phyloP scores from a whole-genome alignment of 2,113 vertebrate species.

The Redunca redunca region DNA sequence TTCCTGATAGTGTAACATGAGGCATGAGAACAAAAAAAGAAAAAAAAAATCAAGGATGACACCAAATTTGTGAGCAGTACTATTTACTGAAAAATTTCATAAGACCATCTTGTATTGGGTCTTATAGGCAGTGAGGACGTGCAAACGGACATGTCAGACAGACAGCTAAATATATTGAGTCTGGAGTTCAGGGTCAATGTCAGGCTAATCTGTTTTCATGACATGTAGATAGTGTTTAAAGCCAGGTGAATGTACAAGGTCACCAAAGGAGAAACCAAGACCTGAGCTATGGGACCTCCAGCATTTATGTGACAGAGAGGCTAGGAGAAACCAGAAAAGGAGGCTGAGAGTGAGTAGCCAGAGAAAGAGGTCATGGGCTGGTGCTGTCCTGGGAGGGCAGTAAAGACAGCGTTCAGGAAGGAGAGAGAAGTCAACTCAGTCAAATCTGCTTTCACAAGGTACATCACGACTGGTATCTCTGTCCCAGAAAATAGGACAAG shows the following conservation, averaged over 20 bases:
- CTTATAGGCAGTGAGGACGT: not conserved
- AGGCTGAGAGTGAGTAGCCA: not conserved
- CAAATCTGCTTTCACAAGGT: not conserved
- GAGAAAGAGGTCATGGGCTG: not conserved
- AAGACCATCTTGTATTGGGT: not conserved
- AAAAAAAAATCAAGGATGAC: not conserved
- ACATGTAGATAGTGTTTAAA: not conserved
- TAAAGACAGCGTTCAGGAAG: not conserved
- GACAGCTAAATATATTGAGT: not conserved
- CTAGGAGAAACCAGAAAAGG: not conserved
- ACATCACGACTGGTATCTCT: not conserved
- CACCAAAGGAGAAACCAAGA: not conserved
- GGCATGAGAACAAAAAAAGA: not conserved
- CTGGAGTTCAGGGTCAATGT: not conserved
- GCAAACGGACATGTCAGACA: not conserved
- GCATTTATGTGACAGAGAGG: not conserved
- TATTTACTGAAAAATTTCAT: not conserved
- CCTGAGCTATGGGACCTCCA: not conserved
- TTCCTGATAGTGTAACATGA: not conserved
- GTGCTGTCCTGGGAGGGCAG: not conserved
- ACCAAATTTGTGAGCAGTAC: not conserved
- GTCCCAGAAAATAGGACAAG: not conserved
- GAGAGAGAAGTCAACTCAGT: not conserved
- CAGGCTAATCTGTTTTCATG: not conserved
- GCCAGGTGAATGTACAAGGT: not conserved